Evolutionary conservation across 92 coral and sea anemone species (phyloP).

Genomic region (Siderastrea radians): DNA sequence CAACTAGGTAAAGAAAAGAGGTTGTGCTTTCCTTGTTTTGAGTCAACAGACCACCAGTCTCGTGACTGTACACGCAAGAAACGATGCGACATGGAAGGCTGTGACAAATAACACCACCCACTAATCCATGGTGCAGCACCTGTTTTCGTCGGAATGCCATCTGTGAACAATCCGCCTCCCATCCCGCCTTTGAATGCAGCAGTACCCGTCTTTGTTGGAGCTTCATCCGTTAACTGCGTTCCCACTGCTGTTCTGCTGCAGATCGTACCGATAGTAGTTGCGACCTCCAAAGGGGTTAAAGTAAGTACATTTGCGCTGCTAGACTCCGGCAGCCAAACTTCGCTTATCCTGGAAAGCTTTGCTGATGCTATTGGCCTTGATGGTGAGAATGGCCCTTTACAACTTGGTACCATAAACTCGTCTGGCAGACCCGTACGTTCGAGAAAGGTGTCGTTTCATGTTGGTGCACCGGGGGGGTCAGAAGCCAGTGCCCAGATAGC

Average conservation of each 20-base stretch:
- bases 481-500: too few species aligned
- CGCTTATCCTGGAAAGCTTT: too few species aligned
- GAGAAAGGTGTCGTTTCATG: too few species aligned
- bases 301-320: conserved; percentile 67
- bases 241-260: conserved; percentile 59
- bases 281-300: conserved; percentile 43
- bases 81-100: conserved; percentile 48
- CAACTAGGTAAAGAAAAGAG: conserved; percentile 63
- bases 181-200: conserved; percentile 48
- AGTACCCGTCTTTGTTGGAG: conserved; percentile 51
- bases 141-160: conserved; percentile 47
- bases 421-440: conserved; percentile 45
- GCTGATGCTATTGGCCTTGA: too few species aligned
- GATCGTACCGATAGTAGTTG: conserved; percentile 62
- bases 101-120: conserved; percentile 61
- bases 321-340: conserved; percentile 73
- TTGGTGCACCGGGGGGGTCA: too few species aligned
- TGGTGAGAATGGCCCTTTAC: too few species aligned
- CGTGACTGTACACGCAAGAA: conserved; percentile 37
- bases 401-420: too few species aligned
- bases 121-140: conserved; percentile 66
- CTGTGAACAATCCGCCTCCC: conserved; percentile 52
- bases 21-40: conserved; percentile 70
- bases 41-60: conserved; percentile 62
- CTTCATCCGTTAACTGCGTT: conserved; percentile 36